Conservation (phyloP, 1,140 invertebrate genomes). For the Heliconius himera region DNA sequence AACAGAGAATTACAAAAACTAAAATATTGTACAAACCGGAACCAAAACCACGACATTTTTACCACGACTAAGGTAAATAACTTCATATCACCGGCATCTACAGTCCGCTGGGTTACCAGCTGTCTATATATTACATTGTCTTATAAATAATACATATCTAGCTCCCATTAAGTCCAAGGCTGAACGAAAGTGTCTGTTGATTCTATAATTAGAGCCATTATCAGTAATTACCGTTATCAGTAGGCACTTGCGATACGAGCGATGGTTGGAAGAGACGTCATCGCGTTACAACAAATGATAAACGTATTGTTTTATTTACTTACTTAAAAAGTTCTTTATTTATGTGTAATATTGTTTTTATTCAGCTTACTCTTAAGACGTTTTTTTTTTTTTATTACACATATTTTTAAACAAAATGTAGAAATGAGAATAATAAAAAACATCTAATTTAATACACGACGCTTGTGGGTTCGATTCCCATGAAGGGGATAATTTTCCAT, state of each 20-base stretch:
- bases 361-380: too few species aligned
- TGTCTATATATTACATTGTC: background rate
- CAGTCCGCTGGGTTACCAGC: background rate
- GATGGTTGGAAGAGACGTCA: slow-evolving; percentile 17
- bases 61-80: background rate
- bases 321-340: background rate
- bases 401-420: too few species aligned
- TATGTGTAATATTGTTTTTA: background rate
- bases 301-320: background rate
- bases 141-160: slow-evolving; percentile 9
- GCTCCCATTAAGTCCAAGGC: slow-evolving; percentile 11
- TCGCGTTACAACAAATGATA: background rate
- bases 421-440: too few species aligned
- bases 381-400: too few species aligned
- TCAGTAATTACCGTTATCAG: slow-evolving; percentile 30
- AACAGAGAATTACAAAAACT: too few species aligned
- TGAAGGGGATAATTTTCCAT: too few species aligned
- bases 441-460: too few species aligned
- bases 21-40: too few species aligned
- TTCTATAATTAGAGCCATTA: slow-evolving; percentile 28
- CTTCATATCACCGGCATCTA: background rate
- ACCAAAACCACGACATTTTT: too few species aligned
- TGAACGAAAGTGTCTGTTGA: background rate
- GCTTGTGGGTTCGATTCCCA: too few species aligned
- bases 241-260: slow-evolving; percentile 26